phyloP scores from a whole-genome alignment of 2,113 vertebrate species.

The Gopherus evgoodei region DNA sequence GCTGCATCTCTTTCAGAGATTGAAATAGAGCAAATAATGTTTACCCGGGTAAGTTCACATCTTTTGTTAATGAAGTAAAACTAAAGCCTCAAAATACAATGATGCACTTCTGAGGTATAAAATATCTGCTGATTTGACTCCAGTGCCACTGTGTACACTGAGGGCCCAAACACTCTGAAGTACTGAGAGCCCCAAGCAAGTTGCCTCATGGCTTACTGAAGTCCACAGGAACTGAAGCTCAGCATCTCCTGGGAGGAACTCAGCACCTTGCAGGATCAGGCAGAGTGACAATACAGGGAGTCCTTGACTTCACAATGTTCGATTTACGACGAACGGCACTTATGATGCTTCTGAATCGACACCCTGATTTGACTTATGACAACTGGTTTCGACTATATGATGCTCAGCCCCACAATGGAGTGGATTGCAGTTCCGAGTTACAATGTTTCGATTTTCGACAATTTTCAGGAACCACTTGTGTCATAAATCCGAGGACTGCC shows the following conservation, averaged over 20 bases:
- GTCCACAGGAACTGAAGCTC: background rate
- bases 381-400: too few relatives aligned
- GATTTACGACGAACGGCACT: too few relatives aligned
- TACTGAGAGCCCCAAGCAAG: background rate
- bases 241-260: background rate
- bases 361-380: too few relatives aligned
- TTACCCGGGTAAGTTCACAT: background rate
- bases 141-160: background rate
- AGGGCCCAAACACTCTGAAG: background rate
- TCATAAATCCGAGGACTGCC: too few relatives aligned
- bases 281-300: too few relatives aligned
- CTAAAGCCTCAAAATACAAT: background rate
- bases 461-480: too few relatives aligned
- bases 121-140: background rate
- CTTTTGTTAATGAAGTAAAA: background rate
- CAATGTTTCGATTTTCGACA: too few relatives aligned
- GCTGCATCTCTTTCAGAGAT: background rate
- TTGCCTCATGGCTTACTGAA: background rate
- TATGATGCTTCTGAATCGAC: too few relatives aligned
- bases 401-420: too few relatives aligned
- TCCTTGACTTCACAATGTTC: too few relatives aligned
- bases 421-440: too few relatives aligned
- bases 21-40: slow-evolving; percentile 17
- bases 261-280: background rate
- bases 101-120: background rate